Percentiles rank a stretch among this genome's conserved stretches.
Evolutionary conservation across 2,888 invertebrate species (phyloP).

Genomic region (Lycophotia porphyrea): DNA sequence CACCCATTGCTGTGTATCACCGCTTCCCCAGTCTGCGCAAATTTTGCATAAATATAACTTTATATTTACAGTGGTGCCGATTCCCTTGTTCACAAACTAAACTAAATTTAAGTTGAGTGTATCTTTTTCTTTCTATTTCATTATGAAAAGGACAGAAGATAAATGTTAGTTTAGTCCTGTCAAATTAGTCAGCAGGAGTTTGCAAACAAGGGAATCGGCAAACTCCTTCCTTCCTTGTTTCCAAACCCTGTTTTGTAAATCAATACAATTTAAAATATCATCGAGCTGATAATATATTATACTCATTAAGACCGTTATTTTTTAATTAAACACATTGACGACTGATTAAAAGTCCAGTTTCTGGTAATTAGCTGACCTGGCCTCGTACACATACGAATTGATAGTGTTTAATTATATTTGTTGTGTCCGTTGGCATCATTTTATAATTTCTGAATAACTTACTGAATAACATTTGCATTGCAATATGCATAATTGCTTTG

Average conservation of each 20-base stretch:
- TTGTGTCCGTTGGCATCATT: not conserved
- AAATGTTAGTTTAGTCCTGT: no score
- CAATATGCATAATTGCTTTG: slow-evolving; percentile 32
- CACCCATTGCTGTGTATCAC: not conserved
- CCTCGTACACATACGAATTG: slow-evolving; percentile 27
- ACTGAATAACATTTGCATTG: slow-evolving; percentile 31
- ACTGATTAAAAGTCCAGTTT: slow-evolving; percentile 49
- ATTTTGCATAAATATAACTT: not conserved
- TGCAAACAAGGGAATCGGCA: no score
- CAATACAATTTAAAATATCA: slow-evolving; percentile 44
- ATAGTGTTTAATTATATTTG: slow-evolving; percentile 38
- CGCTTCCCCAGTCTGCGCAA: not conserved
- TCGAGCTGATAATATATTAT: slow-evolving; percentile 25
- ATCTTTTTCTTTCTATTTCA: no score
- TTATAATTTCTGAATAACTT: slow-evolving; percentile 6
- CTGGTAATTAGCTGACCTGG: slow-evolving; percentile 45
- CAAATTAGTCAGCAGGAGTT: no score
- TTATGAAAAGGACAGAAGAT: no score
- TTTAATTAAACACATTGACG: slow-evolving; percentile 40
- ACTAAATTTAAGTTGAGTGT: no score
- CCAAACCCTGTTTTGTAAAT: slow-evolving; percentile 7
- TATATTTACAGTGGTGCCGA: no score
- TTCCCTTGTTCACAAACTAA: no score
- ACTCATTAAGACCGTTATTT: slow-evolving; percentile 23
- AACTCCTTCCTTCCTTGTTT: no score